phyloP scores from a whole-genome alignment of 2,888 invertebrate genomes.

The Frankliniella intonsa region DNA sequence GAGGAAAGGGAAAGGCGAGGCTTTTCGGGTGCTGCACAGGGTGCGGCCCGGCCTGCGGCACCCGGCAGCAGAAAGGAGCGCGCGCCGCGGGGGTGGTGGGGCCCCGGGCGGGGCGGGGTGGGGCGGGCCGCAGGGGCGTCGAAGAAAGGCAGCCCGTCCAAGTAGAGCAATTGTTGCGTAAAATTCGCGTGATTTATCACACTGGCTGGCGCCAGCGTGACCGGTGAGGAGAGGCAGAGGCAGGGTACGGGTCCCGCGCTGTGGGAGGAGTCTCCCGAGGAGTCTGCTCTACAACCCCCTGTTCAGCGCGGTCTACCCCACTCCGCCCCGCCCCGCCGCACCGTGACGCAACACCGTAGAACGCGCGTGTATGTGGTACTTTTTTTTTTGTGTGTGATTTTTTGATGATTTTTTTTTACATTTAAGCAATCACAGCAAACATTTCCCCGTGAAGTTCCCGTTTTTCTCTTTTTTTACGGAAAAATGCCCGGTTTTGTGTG shows the following conservation, averaged over 20 bases:
- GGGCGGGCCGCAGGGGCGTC: background rate
- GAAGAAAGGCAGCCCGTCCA: background rate
- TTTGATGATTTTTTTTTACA: too few species aligned
- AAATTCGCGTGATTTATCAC: constrained; percentile 23
- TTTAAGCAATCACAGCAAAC: too few species aligned
- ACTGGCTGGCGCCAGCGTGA: background rate
- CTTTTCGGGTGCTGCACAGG: background rate
- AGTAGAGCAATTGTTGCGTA: constrained; percentile 23
- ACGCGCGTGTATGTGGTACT: too few species aligned
- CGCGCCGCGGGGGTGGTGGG: too few species aligned
- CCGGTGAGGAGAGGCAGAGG: background rate
- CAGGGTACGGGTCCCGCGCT: background rate
- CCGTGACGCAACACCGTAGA: too few species aligned
- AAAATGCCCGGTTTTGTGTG: too few species aligned
- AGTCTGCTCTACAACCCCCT: background rate
- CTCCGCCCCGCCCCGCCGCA: too few species aligned
- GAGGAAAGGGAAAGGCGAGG: background rate
- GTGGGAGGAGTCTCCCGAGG: background rate
- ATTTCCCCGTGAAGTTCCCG: too few species aligned
- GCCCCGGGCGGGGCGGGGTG: background rate
- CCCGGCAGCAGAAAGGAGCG: too few species aligned
- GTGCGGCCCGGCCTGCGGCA: background rate
- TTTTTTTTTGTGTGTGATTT: too few species aligned
- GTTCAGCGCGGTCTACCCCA: too few species aligned
- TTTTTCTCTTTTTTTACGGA: too few species aligned